Percentiles rank a stretch among this genome's conserved stretches.
phyloP scores from a whole-genome alignment of 1,140 invertebrate species.

The Rhopalosiphum maidis region DNA sequence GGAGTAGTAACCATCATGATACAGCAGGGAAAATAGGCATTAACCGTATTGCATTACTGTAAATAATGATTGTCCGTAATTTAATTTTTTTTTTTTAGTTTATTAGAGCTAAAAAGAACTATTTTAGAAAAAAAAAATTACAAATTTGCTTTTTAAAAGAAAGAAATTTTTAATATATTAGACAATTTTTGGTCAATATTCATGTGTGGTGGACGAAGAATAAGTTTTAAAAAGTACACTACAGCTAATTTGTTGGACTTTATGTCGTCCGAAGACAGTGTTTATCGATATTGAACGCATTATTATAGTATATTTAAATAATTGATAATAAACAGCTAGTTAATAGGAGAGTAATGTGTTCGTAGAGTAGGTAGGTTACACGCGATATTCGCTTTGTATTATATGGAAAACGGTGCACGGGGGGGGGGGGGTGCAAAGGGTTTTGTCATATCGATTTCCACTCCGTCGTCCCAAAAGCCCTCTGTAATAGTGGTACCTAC shows the following conservation, averaged over 20 bases:
- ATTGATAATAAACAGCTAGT: background rate
- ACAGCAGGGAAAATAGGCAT: too few species aligned
- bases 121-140: too few species aligned
- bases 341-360: background rate
- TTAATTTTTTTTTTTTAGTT: too few species aligned
- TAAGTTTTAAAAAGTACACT: background rate
- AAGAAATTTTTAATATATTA: too few species aligned
- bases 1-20: too few species aligned
- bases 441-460: slow-evolving; percentile 6
- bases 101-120: too few species aligned
- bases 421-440: background rate
- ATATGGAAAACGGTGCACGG: background rate
- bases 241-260: background rate
- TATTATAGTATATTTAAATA: background rate
- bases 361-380: background rate
- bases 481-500: background rate
- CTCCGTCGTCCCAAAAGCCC: background rate
- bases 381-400: background rate
- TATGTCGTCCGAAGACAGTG: background rate
- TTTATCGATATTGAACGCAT: background rate
- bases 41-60: too few species aligned
- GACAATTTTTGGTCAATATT: too few species aligned
- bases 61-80: too few species aligned
- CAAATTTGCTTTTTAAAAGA: too few species aligned
- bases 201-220: too few species aligned